Evolutionary conservation across 2,113 vertebrate species (phyloP).

Genomic region (Pachyramphus minor): DNA sequence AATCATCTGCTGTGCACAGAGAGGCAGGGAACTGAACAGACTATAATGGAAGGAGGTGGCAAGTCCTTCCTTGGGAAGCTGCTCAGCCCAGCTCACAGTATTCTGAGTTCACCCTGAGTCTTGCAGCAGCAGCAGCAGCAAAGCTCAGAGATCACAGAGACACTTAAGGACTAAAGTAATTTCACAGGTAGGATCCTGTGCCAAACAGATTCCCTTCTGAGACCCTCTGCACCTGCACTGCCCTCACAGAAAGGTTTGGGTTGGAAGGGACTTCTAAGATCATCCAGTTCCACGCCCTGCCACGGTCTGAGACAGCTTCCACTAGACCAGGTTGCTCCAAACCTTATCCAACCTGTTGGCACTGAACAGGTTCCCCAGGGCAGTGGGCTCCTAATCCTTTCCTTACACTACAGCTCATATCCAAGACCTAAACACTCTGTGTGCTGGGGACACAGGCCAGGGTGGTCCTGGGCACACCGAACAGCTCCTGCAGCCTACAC

Average conservation of each 20-base stretch:
- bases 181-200: neutral
- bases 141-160: neutral
- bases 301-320: neutral
- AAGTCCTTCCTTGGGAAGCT: slow-evolving; percentile 36
- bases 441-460: neutral
- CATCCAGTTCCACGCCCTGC: neutral
- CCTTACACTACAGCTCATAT: neutral
- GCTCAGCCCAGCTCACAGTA: neutral
- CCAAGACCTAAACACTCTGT: neutral
- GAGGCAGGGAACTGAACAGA: slow-evolving; percentile 12
- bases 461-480: neutral
- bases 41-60: slow-evolving; percentile 2
- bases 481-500: neutral
- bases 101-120: neutral
- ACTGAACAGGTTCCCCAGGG: no score
- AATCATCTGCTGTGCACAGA: slow-evolving; percentile 53
- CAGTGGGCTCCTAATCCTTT: no score
- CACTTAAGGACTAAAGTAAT: neutral
- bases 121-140: neutral
- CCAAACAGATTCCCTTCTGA: fast-evolving
- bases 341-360: fast-evolving
- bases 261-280: neutral
- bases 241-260: neutral
- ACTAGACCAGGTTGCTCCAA: neutral
- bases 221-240: neutral